These are phyloP conservation scores for Drosophila erecta DNA, from an alignment of 1,140 invertebrate species.

Conservation along the genomic window DNA sequence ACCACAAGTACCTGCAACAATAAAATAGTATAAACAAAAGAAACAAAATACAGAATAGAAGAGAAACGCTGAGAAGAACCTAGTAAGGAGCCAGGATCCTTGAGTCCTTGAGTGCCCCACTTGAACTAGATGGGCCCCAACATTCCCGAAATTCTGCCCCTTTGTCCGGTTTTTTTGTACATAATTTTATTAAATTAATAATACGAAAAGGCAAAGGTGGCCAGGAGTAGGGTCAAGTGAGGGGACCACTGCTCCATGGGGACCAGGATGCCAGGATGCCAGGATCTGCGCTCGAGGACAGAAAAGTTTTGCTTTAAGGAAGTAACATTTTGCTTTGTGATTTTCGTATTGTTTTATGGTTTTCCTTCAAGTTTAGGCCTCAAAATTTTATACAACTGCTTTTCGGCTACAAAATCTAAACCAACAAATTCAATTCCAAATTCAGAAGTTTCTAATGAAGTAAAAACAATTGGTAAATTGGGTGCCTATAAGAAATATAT, in stretches of 20 bases:
- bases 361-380: conserved; percentile 32
- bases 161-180: conserved; percentile 68
- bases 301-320: conserved; percentile 36
- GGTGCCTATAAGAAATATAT: conserved; percentile 83
- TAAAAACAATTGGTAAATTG: conserved; percentile 84
- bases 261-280: not conserved
- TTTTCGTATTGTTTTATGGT: conserved; percentile 26
- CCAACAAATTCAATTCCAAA: conserved; percentile 35
- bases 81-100: conserved; percentile 19
- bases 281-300: conserved; percentile 2
- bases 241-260: not conserved
- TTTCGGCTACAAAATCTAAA: conserved; percentile 29
- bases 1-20: conserved; percentile 85
- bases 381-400: conserved; percentile 53
- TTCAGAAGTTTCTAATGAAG: conserved; percentile 46
- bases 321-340: conserved; percentile 23
- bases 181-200: conserved; percentile 83
- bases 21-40: conserved; percentile 73
- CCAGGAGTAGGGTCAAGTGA: conserved; percentile 13
- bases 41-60: conserved; percentile 59
- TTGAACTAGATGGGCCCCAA: not conserved
- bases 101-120: not conserved
- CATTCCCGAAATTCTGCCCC: conserved; percentile 12
- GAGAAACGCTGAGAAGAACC: conserved; percentile 46
- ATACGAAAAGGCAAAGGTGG: conserved; percentile 45